phyloP scores from a whole-genome alignment of 1,140 invertebrate species.

The Cyrtorhinus lividipennis region DNA sequence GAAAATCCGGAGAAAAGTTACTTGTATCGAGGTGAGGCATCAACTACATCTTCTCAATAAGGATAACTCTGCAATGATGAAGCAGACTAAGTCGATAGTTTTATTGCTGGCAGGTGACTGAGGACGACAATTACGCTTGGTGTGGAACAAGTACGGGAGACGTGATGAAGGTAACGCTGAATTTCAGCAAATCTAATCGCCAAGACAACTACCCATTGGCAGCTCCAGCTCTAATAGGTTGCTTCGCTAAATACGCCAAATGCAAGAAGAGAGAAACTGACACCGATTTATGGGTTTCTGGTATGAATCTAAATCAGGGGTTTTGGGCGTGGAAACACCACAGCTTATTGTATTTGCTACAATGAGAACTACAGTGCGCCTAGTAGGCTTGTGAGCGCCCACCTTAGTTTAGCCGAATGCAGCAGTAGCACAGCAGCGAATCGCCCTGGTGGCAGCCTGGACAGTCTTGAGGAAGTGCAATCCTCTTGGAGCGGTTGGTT shows the following conservation, averaged over 20 bases:
- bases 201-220: constrained; percentile 34
- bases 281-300: constrained; percentile 22
- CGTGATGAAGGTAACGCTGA: constrained; percentile 43
- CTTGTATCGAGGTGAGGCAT: constrained; percentile 38
- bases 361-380: not conserved
- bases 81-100: not conserved
- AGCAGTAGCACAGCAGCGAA: too few species aligned
- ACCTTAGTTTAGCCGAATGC: too few species aligned
- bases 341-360: not conserved
- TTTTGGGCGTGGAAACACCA: too few species aligned
- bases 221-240: constrained; percentile 48
- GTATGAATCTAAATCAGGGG: too few species aligned
- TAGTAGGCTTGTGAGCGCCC: not conserved
- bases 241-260: constrained; percentile 42
- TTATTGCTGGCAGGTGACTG: constrained; percentile 32
- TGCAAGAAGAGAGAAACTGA: constrained; percentile 28
- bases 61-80: not conserved
- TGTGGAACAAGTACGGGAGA: constrained; percentile 73
- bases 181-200: constrained; percentile 40
- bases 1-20: constrained; percentile 49
- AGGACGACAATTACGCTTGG: constrained; percentile 54
- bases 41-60: constrained; percentile 5
- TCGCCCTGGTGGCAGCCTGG: too few species aligned
- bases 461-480: too few species aligned
- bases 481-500: too few species aligned